A percentile compares a stretch with the other conserved stretches of the same genome.
Evolutionary conservation across 2,113 vertebrate species (phyloP).

Genomic region (Cyprinus carpio): DNA sequence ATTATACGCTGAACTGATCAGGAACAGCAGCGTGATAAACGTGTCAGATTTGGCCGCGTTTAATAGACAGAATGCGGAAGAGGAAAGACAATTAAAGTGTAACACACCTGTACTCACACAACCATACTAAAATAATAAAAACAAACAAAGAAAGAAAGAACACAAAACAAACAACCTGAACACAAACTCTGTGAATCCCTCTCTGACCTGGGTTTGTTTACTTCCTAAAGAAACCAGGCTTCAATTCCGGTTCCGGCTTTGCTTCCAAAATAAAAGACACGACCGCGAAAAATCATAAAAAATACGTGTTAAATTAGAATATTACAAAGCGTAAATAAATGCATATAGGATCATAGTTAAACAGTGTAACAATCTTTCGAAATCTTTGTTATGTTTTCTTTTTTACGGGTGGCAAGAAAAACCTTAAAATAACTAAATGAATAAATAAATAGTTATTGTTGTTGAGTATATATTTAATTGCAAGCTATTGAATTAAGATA

Average conservation of each 20-base stretch:
- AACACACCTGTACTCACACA: neutral
- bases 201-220: slow-evolving; percentile 28
- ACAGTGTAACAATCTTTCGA: no score
- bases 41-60: neutral
- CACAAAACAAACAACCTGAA: neutral
- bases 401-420: no score
- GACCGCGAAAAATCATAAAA: neutral
- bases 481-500: no score
- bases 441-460: no score
- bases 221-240: neutral
- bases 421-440: no score
- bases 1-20: neutral
- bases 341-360: no score
- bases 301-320: neutral
- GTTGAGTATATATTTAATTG: neutral
- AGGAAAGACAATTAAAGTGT: neutral
- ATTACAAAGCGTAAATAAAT: neutral
- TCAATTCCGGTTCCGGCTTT: neutral
- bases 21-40: neutral
- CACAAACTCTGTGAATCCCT: neutral
- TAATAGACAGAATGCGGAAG: neutral
- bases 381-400: no score
- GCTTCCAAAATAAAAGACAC: slow-evolving; percentile 18
- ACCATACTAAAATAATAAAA: neutral
- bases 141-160: neutral